Evolutionary conservation across 1,140 invertebrate species (phyloP), one percentile per base, ranked within the genome.

Genomic region (Zaprionus inermis): DNA sequence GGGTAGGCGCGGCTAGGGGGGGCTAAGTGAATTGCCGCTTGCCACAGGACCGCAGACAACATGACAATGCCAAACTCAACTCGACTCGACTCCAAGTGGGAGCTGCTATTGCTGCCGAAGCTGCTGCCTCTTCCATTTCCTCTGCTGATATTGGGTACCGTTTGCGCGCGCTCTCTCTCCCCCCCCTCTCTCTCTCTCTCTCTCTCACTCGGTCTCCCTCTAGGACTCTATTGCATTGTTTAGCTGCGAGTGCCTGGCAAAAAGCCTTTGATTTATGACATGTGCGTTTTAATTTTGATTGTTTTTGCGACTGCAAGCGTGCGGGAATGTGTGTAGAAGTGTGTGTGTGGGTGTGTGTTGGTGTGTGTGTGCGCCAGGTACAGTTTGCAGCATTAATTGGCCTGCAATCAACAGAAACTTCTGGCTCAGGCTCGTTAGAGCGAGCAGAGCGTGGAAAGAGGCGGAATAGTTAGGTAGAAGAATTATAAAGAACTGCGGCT

Each of bases 231-330:
- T 74, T 74, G 72, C 72, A 74, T 74, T 74, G 72, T 74, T 70
- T 74, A 70, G 71, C 60, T 74, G 66, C 72, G 49, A 74, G 66
- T 63, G 32, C 34, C 72, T 32, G 58, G 79, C 60, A 79, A 75
- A 88, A 70, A 63, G 65, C 77, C 68, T 89, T 83, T 88, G 83
- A 88, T 88, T 89, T 88, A 88, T 88, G 76, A 77, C 84, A 83
- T 83, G 73, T 83, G 84, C 73, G 77, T 89, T 88, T 88, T 79
- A 88, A 88, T 76, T 84, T 88, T 74, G 73, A 79, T 82, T 88
- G 78, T 86, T 79, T 73, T 79, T 76, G 64, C 36, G 14, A 55
- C 34, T 41, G 24, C 44, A 34, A 32, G 30, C 30, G 38, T 16
- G n/a, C 16, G 38, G 6, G n/a, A 57, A 11, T 18, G 6, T 24